Base-by-base conservation (phyloP, 2,797 vertebrate genomes). In the Neosilurus hyrtlii region DNA sequence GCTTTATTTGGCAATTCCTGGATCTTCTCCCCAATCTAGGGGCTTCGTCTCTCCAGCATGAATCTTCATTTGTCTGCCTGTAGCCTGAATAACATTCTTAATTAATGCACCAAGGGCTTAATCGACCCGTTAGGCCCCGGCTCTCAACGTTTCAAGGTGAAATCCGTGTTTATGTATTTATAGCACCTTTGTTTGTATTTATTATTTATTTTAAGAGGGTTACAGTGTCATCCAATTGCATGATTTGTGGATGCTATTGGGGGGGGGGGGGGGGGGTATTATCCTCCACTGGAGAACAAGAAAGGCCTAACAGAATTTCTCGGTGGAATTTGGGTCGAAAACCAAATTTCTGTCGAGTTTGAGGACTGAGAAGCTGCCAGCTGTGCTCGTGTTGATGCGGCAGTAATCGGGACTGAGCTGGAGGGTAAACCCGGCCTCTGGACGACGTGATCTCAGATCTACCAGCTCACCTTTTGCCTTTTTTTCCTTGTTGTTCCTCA, bases 401-500 rank as follows among this genome's bases (percentile, higher is more conserved):
- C 59, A 63, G 57, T 63, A 78, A 78, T 11, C 18, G n/a, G 56
- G 56, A 30, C 56, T 6, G 56, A 37, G 56, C 56, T 7, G 14
- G 37, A 63, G 75, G 59, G 59, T 49, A 51, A 63, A 63, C 22
- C 75, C 18, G 75, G 62, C 12, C 73, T 22, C 54, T 37, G 73
- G 30, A 14, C 16, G 22, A 10, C 35, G 1, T 49, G 57, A 49
- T 43, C 75, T 62, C 22, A 63, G 51, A 77, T 24, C 35, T 49
- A 24, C 59, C 75, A 35, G 9, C 73, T 56, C 9, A 24, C 26
- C 49, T 74, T 54, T 74, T 16, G 76, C 26, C 35, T 15, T 72
- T 11, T 65, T 61, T 49, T n/a, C 30, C 30, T 30, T 30, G 30
- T 0, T 16, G 9, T 22, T 9, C 59, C 81, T 79, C 22, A 75